Evolutionary conservation across 2,797 vertebrate genomes (phyloP).

Genomic region (Cyclura pinguis): DNA sequence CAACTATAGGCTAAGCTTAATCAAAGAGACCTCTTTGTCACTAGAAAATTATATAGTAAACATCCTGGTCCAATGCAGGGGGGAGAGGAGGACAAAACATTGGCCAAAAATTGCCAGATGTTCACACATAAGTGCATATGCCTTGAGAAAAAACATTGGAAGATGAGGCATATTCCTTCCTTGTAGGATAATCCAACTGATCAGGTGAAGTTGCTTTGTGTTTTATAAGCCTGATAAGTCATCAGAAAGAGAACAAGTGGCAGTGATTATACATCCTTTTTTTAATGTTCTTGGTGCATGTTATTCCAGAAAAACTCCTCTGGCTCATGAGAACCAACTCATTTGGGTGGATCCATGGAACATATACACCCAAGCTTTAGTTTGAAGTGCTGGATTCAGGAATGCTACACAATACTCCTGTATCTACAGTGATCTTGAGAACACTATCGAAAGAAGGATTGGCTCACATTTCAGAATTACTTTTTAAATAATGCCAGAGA

Average conservation of each 20-base stretch:
- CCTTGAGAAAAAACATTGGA: slow-evolving; percentile 13
- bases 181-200: not conserved
- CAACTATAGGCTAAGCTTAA: slow-evolving; percentile 2
- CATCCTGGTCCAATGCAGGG: not conserved
- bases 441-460: not conserved
- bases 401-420: slow-evolving; percentile 9
- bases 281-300: slow-evolving; percentile 5
- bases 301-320: slow-evolving; percentile 25
- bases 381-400: slow-evolving; percentile 20
- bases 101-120: not conserved
- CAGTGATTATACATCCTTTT: not conserved
- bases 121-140: not conserved
- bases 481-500: not conserved
- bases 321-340: slow-evolving; percentile 15
- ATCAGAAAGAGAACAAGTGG: slow-evolving; percentile 3
- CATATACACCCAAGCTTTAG: slow-evolving; percentile 18
- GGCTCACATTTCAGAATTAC: not conserved
- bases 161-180: slow-evolving; percentile 4
- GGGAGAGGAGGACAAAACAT: not conserved
- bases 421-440: slow-evolving; percentile 9
- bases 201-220: not conserved
- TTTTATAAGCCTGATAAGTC: not conserved
- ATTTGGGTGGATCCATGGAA: slow-evolving; percentile 32
- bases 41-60: not conserved
- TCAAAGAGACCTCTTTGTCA: not conserved